Conservation (phyloP, 1,140 invertebrate species). For the Thaumetopoea pityocampa region DNA sequence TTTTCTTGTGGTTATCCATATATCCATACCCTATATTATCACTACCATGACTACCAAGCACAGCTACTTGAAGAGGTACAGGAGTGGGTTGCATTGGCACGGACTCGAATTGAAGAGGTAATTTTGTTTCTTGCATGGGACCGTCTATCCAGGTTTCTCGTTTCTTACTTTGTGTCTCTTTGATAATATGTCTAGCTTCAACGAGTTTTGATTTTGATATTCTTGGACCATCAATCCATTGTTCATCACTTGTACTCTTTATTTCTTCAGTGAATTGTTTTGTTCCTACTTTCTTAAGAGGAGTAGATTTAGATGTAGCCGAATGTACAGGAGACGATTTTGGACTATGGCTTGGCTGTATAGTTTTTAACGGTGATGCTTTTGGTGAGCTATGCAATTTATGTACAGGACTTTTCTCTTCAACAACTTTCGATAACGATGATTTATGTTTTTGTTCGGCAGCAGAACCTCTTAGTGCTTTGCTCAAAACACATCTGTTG, state of each 20-base stretch:
- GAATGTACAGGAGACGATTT: conserved; percentile 79
- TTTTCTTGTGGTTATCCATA: conserved; percentile 94
- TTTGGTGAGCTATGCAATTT: conserved; percentile 77
- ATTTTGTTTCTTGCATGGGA: conserved; percentile 77
- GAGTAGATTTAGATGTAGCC: conserved; percentile 77
- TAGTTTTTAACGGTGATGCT: conserved; percentile 75
- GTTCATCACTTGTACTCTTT: conserved; percentile 83
- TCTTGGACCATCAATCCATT: conserved; percentile 96
- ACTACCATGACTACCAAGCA: conserved; percentile 62
- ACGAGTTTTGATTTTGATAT: conserved; percentile 90
- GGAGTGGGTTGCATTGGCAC: conserved; percentile 40
- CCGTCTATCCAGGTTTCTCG: conserved; percentile 96
- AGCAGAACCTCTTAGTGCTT: conserved; percentile 84
- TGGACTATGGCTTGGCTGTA: conserved; percentile 69
- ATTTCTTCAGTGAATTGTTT: conserved; percentile 62
- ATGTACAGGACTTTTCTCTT: conserved; percentile 79
- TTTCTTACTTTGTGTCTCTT: conserved; percentile 85
- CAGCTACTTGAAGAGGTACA: conserved; percentile 63
- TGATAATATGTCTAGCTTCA: conserved; percentile 86
- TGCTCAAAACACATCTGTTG: conserved; percentile 87
- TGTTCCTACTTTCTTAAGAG: conserved; percentile 71
- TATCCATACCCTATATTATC: conserved; percentile 84
- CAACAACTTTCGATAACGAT: conserved; percentile 71
- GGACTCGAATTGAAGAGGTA: conserved; percentile 59
- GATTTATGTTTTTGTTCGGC: conserved; percentile 80